These are phyloP conservation scores for Pardalotus punctatus DNA, from an alignment of 2,113 vertebrate species.

Conservation along the genomic window DNA sequence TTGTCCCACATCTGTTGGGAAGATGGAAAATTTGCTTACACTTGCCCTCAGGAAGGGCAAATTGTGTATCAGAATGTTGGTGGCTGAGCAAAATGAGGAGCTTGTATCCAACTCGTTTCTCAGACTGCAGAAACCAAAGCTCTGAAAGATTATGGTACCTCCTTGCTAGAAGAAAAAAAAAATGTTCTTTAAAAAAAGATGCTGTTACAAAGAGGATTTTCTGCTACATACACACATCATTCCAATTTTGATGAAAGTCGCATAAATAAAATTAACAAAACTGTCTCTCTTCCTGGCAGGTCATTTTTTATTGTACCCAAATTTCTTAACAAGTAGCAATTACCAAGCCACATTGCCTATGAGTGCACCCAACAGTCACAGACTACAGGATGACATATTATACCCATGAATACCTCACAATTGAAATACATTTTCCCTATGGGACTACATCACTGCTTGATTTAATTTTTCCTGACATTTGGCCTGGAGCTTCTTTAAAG, in stretches of 20 bases:
- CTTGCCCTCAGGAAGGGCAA: background rate
- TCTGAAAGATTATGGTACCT: background rate
- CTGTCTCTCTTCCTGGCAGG: constrained; percentile 16
- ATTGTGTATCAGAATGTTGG: background rate
- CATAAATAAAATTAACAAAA: constrained; percentile 54
- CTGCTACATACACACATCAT: background rate
- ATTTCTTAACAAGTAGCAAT: constrained; percentile 60
- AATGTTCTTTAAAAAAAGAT: background rate
- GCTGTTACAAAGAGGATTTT: background rate
- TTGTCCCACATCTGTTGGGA: background rate
- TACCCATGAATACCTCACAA: constrained; percentile 61
- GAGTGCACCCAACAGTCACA: constrained; percentile 54
- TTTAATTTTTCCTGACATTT: constrained; percentile 70
- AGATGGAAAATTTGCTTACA: background rate
- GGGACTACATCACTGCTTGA: constrained; percentile 53
- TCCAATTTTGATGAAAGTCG: constrained; percentile 4
- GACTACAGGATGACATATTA: constrained; percentile 47
- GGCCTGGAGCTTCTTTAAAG: constrained; percentile 57
- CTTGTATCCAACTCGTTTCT: background rate
- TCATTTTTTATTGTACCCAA: constrained; percentile 29
- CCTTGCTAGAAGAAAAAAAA: background rate
- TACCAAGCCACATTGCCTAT: constrained; percentile 18
- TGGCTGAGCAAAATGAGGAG: background rate
- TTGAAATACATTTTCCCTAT: constrained; percentile 58
- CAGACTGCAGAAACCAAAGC: background rate